phyloP scores from a whole-genome alignment of 1,140 invertebrate species.

The Pachypeltis micranthus region DNA sequence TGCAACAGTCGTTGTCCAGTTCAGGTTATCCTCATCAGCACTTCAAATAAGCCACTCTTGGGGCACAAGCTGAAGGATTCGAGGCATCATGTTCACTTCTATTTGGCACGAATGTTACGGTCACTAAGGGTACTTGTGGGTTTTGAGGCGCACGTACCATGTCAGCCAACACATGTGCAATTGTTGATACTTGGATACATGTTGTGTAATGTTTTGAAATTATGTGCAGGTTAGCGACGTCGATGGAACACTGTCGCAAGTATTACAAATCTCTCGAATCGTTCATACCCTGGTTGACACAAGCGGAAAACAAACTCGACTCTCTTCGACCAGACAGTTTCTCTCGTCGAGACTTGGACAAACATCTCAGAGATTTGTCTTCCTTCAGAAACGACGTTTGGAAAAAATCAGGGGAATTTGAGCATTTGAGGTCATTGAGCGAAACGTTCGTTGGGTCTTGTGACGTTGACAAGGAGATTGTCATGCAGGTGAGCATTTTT shows the following conservation, averaged over 20 bases:
- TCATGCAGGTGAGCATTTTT: conserved; percentile 53
- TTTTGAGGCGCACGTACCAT: no score
- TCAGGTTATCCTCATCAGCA: no score
- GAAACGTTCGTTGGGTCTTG: conserved; percentile 75
- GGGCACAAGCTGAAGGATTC: no score
- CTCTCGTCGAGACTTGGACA: conserved; percentile 74
- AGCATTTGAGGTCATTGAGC: conserved; percentile 70
- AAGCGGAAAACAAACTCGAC: conserved; percentile 74
- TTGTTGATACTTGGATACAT: no score
- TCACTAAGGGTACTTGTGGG: no score
- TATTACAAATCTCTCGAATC: conserved; percentile 72
- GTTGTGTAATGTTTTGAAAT: no score
- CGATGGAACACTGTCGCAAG: conserved; percentile 75
- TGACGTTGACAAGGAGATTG: conserved; percentile 79
- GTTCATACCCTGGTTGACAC: conserved; percentile 77
- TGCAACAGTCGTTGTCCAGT: no score
- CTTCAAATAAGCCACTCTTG: no score
- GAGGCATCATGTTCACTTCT: no score
- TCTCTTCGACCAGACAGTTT: conserved; percentile 66
- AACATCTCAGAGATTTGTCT: conserved; percentile 79
- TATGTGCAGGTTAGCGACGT: conserved; percentile 5
- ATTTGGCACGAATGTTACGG: no score
- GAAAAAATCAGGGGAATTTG: conserved; percentile 84
- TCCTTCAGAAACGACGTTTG: conserved; percentile 79
- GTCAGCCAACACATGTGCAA: no score